Evolutionary conservation across 1,140 invertebrate genomes (phyloP).

Genomic region (Papilio polyxenes): DNA sequence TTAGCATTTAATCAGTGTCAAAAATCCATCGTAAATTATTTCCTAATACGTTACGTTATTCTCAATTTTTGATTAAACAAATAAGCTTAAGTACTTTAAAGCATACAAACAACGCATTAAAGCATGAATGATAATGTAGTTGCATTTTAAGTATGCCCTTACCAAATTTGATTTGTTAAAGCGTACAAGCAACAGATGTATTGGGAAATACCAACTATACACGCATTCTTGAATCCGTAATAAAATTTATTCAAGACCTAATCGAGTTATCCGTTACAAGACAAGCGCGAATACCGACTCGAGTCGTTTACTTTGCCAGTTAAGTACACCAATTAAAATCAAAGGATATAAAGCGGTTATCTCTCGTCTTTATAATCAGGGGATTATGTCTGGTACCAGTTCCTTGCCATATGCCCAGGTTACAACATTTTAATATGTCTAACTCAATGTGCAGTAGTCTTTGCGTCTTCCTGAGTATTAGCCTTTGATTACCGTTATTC

Average conservation of each 20-base stretch:
- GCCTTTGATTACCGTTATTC: slow-evolving; percentile 24
- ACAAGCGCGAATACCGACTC: slow-evolving; percentile 24
- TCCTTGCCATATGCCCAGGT: slow-evolving; percentile 44
- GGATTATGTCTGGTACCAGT: slow-evolving; percentile 64
- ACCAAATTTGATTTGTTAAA: slow-evolving; percentile 32
- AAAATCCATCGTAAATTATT: too few species aligned
- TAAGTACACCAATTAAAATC: slow-evolving; percentile 55
- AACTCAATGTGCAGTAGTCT: slow-evolving; percentile 22
- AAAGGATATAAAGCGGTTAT: slow-evolving; percentile 61
- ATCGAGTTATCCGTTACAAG: slow-evolving; percentile 38
- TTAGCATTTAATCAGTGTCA: too few species aligned
- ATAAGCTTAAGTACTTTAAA: not conserved
- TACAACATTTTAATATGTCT: slow-evolving; percentile 31
- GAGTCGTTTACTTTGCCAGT: slow-evolving; percentile 37
- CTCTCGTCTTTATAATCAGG: slow-evolving; percentile 64
- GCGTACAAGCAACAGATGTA: slow-evolving; percentile 17
- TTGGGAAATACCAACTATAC: slow-evolving; percentile 33
- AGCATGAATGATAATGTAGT: slow-evolving; percentile 4
- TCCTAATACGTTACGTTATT: too few species aligned
- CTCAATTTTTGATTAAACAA: not conserved
- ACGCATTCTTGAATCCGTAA: slow-evolving; percentile 39
- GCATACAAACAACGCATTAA: not conserved
- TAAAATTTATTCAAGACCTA: slow-evolving; percentile 40
- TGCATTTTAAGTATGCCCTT: slow-evolving; percentile 24
- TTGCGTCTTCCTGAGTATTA: slow-evolving; percentile 18